These are phyloP conservation scores for Desmophyllum pertusum DNA, from an alignment of 92 coral and sea anemone species.

Conservation along the genomic window DNA sequence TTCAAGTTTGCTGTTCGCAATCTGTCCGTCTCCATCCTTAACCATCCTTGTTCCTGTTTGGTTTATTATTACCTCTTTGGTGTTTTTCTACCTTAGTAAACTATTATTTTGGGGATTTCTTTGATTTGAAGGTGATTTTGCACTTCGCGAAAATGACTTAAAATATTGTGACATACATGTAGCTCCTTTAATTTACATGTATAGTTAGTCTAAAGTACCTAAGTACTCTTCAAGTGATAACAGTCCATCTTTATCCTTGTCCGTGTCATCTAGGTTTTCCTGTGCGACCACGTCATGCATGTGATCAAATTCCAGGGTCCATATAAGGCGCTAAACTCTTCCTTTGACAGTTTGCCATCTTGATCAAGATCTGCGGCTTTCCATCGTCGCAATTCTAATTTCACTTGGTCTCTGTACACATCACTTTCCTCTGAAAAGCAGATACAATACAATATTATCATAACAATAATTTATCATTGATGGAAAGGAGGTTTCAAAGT, in stretches of 20 bases:
- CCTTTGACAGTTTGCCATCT: slow-evolving; percentile 75
- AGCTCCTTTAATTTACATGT: not conserved
- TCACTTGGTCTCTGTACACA: slow-evolving; percentile 2
- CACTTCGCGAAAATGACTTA: no score
- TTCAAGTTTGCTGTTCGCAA: no score
- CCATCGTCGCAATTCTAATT: slow-evolving; percentile 65
- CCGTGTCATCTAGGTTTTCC: slow-evolving; percentile 64
- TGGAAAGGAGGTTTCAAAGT: no score
- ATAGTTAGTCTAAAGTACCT: slow-evolving; percentile 39
- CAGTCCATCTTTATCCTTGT: slow-evolving; percentile 80
- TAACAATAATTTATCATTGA: no score
- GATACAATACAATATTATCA: not conserved
- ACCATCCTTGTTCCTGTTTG: no score
- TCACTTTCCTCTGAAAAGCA: not conserved
- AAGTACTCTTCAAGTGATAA: slow-evolving; percentile 76
- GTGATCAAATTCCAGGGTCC: slow-evolving; percentile 79
- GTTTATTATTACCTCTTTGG: no score
- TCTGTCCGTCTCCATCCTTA: no score
- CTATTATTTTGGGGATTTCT: no score
- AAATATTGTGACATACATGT: no score
- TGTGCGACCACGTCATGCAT: slow-evolving; percentile 69
- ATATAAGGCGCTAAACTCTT: slow-evolving; percentile 67
- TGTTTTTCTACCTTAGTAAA: no score
- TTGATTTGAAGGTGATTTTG: no score
- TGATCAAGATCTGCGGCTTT: slow-evolving; percentile 82